Percentiles rank a stretch among this genome's conserved stretches.
These are phyloP conservation scores for Argyresthia albistria DNA, from an alignment of 2,888 invertebrate species.

Conservation along the genomic window DNA sequence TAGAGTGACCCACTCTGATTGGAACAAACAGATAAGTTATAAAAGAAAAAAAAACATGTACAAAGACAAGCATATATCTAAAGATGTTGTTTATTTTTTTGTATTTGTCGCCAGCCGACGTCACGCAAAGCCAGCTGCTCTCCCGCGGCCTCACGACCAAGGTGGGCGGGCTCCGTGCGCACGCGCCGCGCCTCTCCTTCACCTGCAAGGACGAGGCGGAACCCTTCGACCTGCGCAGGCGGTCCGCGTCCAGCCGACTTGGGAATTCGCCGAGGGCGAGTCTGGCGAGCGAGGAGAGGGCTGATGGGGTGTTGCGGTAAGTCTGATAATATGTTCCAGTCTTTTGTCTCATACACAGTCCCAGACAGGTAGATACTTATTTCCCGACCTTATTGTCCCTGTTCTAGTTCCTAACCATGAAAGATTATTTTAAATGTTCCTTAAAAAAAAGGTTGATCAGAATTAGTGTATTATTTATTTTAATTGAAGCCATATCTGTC, in stretches of 20 bases:
- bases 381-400: no score
- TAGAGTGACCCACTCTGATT: no score
- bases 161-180: slow-evolving; percentile 52
- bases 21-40: no score
- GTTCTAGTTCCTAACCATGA: no score
- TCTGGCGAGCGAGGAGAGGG: slow-evolving; percentile 55
- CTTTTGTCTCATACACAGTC: no score
- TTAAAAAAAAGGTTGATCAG: no score
- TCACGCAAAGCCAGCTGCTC: slow-evolving; percentile 56
- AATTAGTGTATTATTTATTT: no score
- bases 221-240: slow-evolving; percentile 44
- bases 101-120: slow-evolving; percentile 27
- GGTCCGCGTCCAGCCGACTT: slow-evolving; percentile 58
- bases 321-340: slow-evolving; percentile 46
- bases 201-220: slow-evolving; percentile 51
- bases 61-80: not conserved
- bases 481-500: no score
- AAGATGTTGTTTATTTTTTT: not conserved
- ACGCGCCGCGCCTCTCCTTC: slow-evolving; percentile 60
- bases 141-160: slow-evolving; percentile 54
- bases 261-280: slow-evolving; percentile 60
- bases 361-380: no score
- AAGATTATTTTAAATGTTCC: no score
- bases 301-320: slow-evolving; percentile 72
- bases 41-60: no score